A percentile compares a stretch with the other conserved stretches of the same genome.
These are phyloP conservation scores for Antheraea pernyi DNA, from an alignment of 1,140 invertebrate species.

Conservation along the genomic window DNA sequence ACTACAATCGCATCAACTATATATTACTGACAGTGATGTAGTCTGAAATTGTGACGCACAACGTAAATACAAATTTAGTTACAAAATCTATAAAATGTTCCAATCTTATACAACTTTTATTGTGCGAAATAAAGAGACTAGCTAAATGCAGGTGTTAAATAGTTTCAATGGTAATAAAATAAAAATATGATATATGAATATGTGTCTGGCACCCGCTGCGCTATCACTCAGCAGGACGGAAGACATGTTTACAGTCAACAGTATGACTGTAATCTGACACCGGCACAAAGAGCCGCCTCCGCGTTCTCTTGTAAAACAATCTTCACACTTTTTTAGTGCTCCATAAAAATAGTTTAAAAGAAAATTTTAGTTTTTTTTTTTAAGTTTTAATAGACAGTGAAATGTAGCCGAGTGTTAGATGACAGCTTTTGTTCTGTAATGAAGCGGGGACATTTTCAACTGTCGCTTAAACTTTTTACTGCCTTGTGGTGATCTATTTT, in stretches of 20 bases:
- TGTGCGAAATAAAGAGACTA: neutral
- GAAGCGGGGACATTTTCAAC: constrained; percentile 68
- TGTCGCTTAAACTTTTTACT: constrained; percentile 61
- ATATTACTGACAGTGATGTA: too few species aligned
- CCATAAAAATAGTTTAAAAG: constrained; percentile 76
- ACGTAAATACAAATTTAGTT: neutral
- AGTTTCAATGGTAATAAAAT: neutral
- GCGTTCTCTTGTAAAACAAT: constrained; percentile 73
- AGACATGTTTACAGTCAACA: constrained; percentile 76
- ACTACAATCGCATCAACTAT: too few species aligned
- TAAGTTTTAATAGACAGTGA: constrained; percentile 68
- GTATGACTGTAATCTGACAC: constrained; percentile 57
- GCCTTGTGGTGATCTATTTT: constrained; percentile 63
- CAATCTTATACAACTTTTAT: neutral
- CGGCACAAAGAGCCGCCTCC: constrained; percentile 69
- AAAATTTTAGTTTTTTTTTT: constrained; percentile 63
- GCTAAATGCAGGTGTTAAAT: neutral
- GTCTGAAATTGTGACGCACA: neutral
- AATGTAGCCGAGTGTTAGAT: constrained; percentile 74
- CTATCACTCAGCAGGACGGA: constrained; percentile 61
- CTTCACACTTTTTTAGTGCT: constrained; percentile 70
- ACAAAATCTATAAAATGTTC: neutral
- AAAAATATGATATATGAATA: constrained; percentile 14
- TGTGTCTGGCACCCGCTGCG: constrained; percentile 53
- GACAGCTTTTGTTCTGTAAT: constrained; percentile 78